Evolutionary conservation across 2,888 invertebrate genomes (phyloP), one percentile per base, ranked within the genome.

Genomic region (Cerastis rubricosa): DNA sequence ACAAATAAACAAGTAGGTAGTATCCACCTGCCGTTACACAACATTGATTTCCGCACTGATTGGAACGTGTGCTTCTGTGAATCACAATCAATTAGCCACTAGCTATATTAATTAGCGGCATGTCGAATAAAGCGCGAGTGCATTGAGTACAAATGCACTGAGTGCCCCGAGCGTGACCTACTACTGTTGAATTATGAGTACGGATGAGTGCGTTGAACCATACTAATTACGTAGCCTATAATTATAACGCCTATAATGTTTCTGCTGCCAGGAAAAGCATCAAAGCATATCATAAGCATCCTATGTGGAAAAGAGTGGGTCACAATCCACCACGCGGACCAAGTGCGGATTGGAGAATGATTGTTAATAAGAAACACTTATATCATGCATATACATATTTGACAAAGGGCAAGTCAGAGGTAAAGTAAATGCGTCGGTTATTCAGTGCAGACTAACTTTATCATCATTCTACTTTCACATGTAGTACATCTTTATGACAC

Each of bases 31-130:
- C 2, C 29, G 7, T 57, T 35, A 57, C 66, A 54, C 61, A 54
- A 74, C 61, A 64, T 25, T 14, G 43, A 14, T n/a, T 17, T 43
- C 12, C 22, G 43, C 35, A 29, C 54, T 82, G 71, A 61, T 65
- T 71, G 61, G 65, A 70, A 51, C 67, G 74, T 71, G 69, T 72
- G 54, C 51, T 47, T 75, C 71, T 47, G 67, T 49, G 75, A 45
- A 47, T 43, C 74, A 66, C 54, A 77, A 81, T 72, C 71, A 85
- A 77, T 85, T 63, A 85, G 40, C 35, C 22, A 57, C 49, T n/a
- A 54, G 64, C 54, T 63, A 22, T 69, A 69, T 71, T 83, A 74
- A 84, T 85, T 84, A 81, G 65, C 47, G 51, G 57, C n/a, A 51
- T 7, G 59, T 29, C 49, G 63, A 75, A 61, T 80, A 64, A 75